phyloP scores from a whole-genome alignment of 2,797 vertebrate species.

The Australoheros facetus region DNA sequence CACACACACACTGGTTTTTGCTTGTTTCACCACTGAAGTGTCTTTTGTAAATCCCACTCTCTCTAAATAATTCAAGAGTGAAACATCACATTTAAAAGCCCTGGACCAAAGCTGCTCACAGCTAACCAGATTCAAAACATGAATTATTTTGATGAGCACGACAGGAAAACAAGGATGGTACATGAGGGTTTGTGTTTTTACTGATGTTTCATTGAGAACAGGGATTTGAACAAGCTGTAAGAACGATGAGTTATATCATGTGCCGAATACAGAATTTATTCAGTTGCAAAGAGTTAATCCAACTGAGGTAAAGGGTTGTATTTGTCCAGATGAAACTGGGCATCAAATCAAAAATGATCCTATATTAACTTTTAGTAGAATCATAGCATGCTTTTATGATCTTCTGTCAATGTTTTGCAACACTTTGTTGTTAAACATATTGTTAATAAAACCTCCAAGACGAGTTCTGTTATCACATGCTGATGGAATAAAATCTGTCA shows the following conservation, averaged over 20 bases:
- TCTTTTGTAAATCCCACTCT: constrained; percentile 33
- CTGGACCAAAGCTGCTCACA: constrained; percentile 9
- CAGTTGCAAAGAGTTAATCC: not conserved
- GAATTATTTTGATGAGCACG: not conserved
- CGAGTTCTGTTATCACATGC: not conserved
- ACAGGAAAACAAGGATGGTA: constrained; percentile 9
- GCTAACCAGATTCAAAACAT: constrained; percentile 9
- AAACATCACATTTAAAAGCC: constrained; percentile 17
- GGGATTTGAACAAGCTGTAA: not conserved
- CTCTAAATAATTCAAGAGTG: constrained; percentile 53
- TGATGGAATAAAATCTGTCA: not conserved
- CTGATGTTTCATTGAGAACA: constrained; percentile 11
- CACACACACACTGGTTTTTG: not conserved
- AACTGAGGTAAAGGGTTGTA: not conserved
- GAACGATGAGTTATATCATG: not conserved
- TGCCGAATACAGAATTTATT: constrained; percentile 2
- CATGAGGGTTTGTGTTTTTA: constrained; percentile 25
- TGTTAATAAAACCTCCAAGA: not conserved
- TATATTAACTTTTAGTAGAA: constrained; percentile 1
- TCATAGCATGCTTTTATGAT: not conserved
- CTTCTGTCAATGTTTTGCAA: not conserved
- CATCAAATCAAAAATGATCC: not conserved
- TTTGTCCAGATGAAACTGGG: not conserved
- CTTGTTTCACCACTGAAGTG: constrained; percentile 25
- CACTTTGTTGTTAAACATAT: not conserved